Base-by-base conservation (phyloP, 2,797 vertebrate genomes). In the Hippocampus kuda region DNA sequence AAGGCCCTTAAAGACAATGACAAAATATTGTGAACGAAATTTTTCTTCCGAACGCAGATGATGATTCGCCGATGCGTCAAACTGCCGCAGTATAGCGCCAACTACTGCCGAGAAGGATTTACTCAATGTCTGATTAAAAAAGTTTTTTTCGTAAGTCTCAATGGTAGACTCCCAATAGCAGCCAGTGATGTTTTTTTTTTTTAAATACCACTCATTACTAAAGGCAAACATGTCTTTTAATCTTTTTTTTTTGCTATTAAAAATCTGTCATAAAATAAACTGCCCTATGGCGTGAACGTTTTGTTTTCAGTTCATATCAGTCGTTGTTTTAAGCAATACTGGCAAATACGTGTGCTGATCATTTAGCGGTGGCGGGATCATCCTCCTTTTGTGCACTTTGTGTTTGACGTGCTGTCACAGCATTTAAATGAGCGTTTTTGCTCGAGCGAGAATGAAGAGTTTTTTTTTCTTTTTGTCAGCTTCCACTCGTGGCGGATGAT, bases 401-500 rank as follows among this genome's bases (percentile, higher is more conserved):
- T 85, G 90, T 93, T 89, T 91, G 93, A 94, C 94, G 92, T 91
- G 94, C 94, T 94, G 94, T 94, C 94, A 93, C 91, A 93, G 87
- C 91, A 95, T 95, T 97, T 95, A 98, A 95, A 97, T 95, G 92
- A 96, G 94, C 94, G 94, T 97, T 99, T 98, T 95, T 18, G 93
- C 96, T 94, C 93, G 91, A 90, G 90, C 88, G 87, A 91, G 93
- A 96, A 96, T 94, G 96, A 97, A 95, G 95, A 95, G 94, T 94
- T 94, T 38, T 38, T 30, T 34, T 38, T 38, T 38, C 7, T 38
- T 38, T 96, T 95, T 96, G 94, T 97, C 94, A 93, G 93, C 93
- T 92, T 97, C 93, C 95, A 95, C 95, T 98, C 94, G 94, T 95
- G 91, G 93, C 93, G 93, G 94, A 94, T 99, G 97, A 98, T 98